Conservation (phyloP, 2,888 invertebrate species). For the Stenichneumon culpator region DNA sequence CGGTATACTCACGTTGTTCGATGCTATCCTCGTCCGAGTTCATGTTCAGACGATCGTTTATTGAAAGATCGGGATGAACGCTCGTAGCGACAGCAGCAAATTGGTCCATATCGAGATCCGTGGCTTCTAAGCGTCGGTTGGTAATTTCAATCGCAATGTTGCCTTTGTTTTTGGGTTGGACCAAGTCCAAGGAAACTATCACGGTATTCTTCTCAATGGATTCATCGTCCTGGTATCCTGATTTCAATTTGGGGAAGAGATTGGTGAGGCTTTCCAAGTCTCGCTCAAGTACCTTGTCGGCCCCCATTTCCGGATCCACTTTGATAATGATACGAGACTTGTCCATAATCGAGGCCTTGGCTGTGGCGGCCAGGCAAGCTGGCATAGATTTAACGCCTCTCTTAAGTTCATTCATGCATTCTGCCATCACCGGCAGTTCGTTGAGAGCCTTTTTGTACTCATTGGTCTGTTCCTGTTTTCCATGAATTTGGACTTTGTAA, state of each 20-base stretch:
- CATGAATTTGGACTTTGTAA: constrained; percentile 84
- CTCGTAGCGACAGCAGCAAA: constrained; percentile 6
- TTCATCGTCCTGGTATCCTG: constrained; percentile 23
- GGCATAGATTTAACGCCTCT: constrained; percentile 87
- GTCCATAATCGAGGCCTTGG: constrained; percentile 87
- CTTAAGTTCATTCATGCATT: constrained; percentile 85
- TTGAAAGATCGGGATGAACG: constrained; percentile 35
- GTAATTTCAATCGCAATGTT: not conserved
- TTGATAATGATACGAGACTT: constrained; percentile 85
- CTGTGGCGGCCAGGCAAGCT: constrained; percentile 87
- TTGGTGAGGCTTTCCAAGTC: not conserved
- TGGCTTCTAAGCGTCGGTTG: not conserved
- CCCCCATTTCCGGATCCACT: constrained; percentile 82
- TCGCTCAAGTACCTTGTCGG: not conserved
- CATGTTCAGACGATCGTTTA: constrained; percentile 13
- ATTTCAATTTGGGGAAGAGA: not conserved
- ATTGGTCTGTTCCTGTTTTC: constrained; percentile 85
- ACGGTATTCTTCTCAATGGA: not conserved
- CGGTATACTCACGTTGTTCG: constrained; percentile 40
- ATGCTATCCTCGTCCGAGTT: constrained; percentile 7
- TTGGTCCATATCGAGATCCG: not conserved
- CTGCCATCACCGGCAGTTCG: constrained; percentile 81
- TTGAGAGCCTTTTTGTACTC: constrained; percentile 86
- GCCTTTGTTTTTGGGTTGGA: not conserved
- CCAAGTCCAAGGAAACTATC: not conserved